Evolutionary conservation across 2,113 vertebrate genomes (phyloP).

Genomic region (Dromaius novaehollandiae): DNA sequence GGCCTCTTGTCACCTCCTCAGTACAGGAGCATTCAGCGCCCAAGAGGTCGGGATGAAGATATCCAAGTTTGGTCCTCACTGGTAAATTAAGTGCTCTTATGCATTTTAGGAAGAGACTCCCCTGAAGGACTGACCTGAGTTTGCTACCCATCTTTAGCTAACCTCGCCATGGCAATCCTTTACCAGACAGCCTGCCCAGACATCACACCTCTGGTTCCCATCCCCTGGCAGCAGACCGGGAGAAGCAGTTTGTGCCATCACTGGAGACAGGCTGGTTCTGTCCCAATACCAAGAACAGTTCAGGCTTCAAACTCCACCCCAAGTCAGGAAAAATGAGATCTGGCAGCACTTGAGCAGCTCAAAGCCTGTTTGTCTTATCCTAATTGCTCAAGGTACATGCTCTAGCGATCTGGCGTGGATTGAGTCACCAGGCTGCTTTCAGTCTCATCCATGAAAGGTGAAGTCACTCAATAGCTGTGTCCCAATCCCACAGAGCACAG

Average conservation of each 20-base stretch:
- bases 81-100: neutral
- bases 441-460: neutral
- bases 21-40: neutral
- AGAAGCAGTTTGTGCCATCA: neutral
- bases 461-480: neutral
- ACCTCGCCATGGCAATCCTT: neutral
- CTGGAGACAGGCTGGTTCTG: neutral
- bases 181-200: neutral
- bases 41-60: neutral
- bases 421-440: neutral
- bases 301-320: neutral
- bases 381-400: neutral
- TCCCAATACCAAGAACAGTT: neutral
- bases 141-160: neutral
- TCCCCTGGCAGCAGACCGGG: neutral
- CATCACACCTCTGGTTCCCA: neutral
- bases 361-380: neutral
- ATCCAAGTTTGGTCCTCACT: neutral
- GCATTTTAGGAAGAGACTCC: neutral
- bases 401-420: neutral
- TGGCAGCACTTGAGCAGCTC: neutral
- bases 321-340: neutral
- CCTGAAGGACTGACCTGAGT: neutral
- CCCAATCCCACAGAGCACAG: neutral
- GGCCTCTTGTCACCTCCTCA: neutral